Conservation (phyloP, 2,888 invertebrate species). For the Cosmorhoe ocellata region DNA sequence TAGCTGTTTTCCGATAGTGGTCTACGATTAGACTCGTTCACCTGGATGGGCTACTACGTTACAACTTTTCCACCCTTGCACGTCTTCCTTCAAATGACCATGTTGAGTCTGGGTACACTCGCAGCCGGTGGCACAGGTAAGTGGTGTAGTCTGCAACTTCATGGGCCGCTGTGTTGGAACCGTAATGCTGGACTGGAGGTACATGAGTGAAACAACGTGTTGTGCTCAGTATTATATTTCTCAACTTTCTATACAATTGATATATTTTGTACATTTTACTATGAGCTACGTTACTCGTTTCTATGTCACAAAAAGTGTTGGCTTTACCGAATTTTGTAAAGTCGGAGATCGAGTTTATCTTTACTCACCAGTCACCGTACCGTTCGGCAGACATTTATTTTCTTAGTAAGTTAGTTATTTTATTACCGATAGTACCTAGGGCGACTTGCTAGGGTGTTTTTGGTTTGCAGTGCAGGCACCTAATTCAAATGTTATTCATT, state of each 20-base stretch:
- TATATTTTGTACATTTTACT: conserved; percentile 42
- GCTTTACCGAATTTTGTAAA: neutral
- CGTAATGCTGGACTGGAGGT: too few relatives aligned
- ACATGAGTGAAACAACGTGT: conserved; percentile 7
- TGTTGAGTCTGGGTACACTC: too few relatives aligned
- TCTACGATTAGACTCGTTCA: too few relatives aligned
- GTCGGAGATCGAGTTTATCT: neutral
- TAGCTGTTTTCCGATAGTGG: too few relatives aligned
- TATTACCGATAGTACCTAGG: too few relatives aligned
- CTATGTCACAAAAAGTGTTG: neutral
- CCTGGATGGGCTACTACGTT: too few relatives aligned
- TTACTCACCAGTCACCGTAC: neutral
- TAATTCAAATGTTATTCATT: conserved; percentile 8
- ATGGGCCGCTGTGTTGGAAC: too few relatives aligned
- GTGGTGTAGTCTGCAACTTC: too few relatives aligned
- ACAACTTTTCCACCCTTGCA: too few relatives aligned
- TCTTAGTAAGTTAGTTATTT: too few relatives aligned
- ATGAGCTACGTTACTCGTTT: conserved; percentile 23
- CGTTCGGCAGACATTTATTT: neutral
- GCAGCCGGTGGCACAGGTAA: too few relatives aligned
- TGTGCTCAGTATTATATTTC: conserved; percentile 41
- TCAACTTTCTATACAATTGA: conserved; percentile 32
- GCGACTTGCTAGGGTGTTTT: conserved; percentile 1
- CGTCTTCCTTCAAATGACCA: too few relatives aligned
- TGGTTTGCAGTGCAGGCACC: neutral